Evolutionary conservation across 2,888 invertebrate species (phyloP), one percentile per base, ranked within the genome.

Genomic region (Catocala nupta): DNA sequence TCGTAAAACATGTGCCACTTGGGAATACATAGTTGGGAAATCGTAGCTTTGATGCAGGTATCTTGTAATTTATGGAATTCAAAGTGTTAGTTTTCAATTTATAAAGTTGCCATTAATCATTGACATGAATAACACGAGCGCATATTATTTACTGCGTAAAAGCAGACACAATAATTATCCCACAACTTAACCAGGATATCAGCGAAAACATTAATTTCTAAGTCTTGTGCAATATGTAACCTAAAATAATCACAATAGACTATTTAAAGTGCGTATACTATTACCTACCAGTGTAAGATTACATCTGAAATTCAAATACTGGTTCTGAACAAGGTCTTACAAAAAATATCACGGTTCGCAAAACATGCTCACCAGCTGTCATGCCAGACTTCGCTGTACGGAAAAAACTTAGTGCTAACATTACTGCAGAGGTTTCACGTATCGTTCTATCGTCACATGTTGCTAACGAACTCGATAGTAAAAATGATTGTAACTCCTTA

Each of bases 301-400:
- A 86, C 89, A 79, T 82, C 88, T 92, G 91, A 92, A 92, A 91
- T 88, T 85, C 79, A 88, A 89, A 88, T 85, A 81, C 81, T 71
- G 70, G 77, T 84, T 83, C 85, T 82, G 86, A 87, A 87, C 87
- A 86, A 82, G 73, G 72, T 78, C 72, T 81, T 64, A 84, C 87
- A 93, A 93, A 93, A 93, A 93, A 90, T 80, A 82, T 89, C 87
- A 93, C 91, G 93, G 89, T 90, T 84, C 89, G 86, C 73, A 81
- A 81, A 87, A 81, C 91, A 89, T 86, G 89, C 83, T 75, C 78
- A 76, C 84, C 92, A 91, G 90, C 91, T 92, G 92, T 76, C 84
- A 72, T 61, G 52, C 68, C 78, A 74, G 68, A 66, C 73, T 62
- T 65, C 64, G 51, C 55, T 60, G 59, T 57, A 59, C 69, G 71